Conservation (phyloP, 2,797 vertebrate species). For the Sphaeramia orbicularis region DNA sequence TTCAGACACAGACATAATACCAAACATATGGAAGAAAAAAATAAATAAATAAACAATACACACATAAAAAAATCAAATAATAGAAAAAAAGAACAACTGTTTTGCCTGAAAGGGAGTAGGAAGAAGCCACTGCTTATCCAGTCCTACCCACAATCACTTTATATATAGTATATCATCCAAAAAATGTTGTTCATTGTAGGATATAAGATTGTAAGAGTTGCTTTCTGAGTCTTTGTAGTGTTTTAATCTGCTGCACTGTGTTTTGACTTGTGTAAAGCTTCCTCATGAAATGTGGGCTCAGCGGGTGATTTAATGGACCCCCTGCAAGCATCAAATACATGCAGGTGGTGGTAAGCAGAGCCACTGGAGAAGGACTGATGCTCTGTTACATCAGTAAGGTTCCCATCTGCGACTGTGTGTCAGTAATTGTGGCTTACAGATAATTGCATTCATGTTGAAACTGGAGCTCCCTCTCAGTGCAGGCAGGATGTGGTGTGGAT, state of each 20-base stretch:
- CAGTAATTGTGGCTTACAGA: constrained; percentile 51
- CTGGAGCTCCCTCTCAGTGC: constrained; percentile 35
- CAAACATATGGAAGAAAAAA: no score
- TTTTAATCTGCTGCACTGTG: neutral
- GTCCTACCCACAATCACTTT: no score
- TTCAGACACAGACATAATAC: no score
- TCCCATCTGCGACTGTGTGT: constrained; percentile 21
- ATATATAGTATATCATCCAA: no score
- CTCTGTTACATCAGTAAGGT: constrained; percentile 26
- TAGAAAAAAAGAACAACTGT: no score
- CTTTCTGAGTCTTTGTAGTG: no score
- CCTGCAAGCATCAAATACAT: constrained; percentile 19
- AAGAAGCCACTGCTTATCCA: no score
- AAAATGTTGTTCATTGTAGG: no score
- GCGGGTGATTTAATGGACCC: constrained; percentile 13
- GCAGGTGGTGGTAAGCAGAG: constrained; percentile 26
- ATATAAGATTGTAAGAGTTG: no score
- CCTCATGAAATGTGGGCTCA: constrained; percentile 8
- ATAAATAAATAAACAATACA: no score
- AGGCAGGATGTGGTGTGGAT: constrained; percentile 54
- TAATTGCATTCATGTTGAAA: constrained; percentile 64
- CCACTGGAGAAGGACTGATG: constrained; percentile 1
- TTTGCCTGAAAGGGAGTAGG: no score
- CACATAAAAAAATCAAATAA: no score
- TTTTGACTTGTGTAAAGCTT: neutral